These are phyloP conservation scores for Anguilla obscura DNA, from an alignment of 2,797 vertebrate genomes.

Conservation along the genomic window DNA sequence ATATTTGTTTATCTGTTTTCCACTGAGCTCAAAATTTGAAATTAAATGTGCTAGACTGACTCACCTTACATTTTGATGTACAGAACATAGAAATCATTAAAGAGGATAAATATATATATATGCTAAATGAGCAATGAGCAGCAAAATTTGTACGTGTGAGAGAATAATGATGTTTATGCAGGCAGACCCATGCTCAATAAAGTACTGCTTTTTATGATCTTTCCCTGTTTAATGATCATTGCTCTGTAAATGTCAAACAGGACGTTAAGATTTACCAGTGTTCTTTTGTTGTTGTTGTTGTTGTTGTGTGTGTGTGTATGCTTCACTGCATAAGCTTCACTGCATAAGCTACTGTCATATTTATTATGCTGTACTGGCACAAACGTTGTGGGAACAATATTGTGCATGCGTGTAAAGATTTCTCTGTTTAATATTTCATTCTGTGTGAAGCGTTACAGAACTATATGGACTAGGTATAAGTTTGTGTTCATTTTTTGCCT, in stretches of 20 bases:
- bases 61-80: background rate
- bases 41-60: background rate
- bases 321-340: background rate
- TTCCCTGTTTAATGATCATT: constrained; percentile 7
- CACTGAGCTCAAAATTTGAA: background rate
- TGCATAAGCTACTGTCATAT: background rate
- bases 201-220: background rate
- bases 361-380: background rate
- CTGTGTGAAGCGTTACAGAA: background rate
- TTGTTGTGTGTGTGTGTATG: background rate
- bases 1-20: background rate
- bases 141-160: background rate
- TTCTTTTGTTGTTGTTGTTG: background rate
- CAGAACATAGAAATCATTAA: constrained; percentile 4
- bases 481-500: background rate
- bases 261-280: background rate
- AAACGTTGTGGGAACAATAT: background rate
- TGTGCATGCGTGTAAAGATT: constrained; percentile 2
- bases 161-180: constrained; percentile 7
- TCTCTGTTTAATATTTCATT: background rate
- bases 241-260: constrained; percentile 23
- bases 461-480: background rate
- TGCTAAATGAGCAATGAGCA: background rate
- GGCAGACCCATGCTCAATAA: background rate
- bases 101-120: background rate